Evolutionary conservation across 2,797 vertebrate genomes (phyloP).

Genomic region (Anguilla pacifica): DNA sequence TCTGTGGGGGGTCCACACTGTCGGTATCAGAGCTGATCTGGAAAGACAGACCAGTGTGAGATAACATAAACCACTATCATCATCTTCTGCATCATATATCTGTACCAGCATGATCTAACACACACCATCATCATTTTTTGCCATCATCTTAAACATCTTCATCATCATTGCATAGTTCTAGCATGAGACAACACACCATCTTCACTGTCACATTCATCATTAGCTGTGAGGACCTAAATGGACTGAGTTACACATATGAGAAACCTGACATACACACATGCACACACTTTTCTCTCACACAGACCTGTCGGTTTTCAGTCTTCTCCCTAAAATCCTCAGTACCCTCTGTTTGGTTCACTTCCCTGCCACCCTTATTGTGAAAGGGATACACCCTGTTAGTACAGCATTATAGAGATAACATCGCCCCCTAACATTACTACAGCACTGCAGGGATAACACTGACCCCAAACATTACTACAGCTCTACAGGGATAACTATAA

Average conservation of each 20-base stretch:
- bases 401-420: neutral
- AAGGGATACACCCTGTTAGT: neutral
- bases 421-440: too few relatives aligned
- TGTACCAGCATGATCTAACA: neutral
- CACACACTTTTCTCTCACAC: neutral
- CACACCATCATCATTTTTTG: neutral
- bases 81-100: neutral
- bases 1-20: neutral
- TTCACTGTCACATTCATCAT: too few relatives aligned
- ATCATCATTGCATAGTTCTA: too few relatives aligned
- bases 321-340: neutral
- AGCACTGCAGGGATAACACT: neutral
- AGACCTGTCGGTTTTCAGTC: neutral
- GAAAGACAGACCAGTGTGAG: neutral
- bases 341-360: neutral
- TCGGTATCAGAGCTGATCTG: slow-evolving; percentile 1
- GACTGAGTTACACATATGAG: too few relatives aligned
- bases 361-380: neutral
- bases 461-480: neutral
- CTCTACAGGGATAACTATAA: neutral
- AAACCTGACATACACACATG: neutral
- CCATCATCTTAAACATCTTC: neutral
- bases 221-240: too few relatives aligned
- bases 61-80: neutral
- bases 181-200: too few relatives aligned